Percentiles rank a stretch among this genome's conserved stretches.
Evolutionary conservation across 2,888 invertebrate genomes (phyloP).

Genomic region (Napeogenes sylphis): DNA sequence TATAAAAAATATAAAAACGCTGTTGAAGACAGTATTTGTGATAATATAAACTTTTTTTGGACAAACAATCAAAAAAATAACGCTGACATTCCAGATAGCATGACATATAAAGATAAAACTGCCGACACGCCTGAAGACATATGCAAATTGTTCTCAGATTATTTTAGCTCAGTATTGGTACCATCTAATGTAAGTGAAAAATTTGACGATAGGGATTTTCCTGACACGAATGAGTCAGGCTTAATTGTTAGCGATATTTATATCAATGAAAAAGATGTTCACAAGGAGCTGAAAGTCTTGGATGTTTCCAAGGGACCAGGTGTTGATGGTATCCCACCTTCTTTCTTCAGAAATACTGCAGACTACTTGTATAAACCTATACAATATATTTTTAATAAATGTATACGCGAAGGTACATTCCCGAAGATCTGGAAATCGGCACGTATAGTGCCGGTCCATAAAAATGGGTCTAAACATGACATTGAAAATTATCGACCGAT

Average conservation of each 20-base stretch:
- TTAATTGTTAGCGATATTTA: not conserved
- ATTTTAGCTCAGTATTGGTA: not conserved
- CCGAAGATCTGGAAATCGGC: too few species aligned
- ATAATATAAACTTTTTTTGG: not conserved
- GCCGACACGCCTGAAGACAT: not conserved
- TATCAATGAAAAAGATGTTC: not conserved
- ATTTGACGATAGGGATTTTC: too few species aligned
- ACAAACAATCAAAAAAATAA: not conserved
- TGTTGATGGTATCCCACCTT: conserved; percentile 5
- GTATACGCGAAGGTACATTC: not conserved
- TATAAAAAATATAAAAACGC: not conserved
- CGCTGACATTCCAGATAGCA: not conserved
- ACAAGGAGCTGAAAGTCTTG: not conserved
- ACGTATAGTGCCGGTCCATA: too few species aligned
- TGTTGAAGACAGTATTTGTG: not conserved
- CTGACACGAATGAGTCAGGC: not conserved
- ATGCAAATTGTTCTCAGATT: not conserved
- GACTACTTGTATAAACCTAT: not conserved
- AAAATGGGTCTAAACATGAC: too few species aligned
- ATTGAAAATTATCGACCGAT: too few species aligned
- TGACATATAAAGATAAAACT: not conserved
- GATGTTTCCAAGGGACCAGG: conserved; percentile 7
- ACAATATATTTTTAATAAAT: conserved; percentile 5
- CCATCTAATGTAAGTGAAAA: not conserved
- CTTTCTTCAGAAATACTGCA: not conserved